Evolutionary conservation across 1,140 invertebrate species (phyloP).

Genomic region (Neuroterus valhalla): DNA sequence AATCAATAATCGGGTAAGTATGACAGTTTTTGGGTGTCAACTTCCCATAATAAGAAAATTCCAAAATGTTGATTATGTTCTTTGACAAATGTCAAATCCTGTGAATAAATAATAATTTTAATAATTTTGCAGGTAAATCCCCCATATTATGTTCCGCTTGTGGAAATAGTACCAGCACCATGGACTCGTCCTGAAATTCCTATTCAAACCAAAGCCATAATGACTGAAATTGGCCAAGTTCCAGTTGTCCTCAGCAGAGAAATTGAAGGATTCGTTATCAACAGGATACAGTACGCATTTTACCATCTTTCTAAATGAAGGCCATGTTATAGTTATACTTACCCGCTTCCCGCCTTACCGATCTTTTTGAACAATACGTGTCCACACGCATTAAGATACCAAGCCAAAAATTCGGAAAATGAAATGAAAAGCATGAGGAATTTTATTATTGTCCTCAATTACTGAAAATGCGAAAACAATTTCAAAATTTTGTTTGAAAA

Average conservation of each 20-base stretch:
- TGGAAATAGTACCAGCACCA: constrained; percentile 95
- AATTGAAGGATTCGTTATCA: constrained; percentile 94
- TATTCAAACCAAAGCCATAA: constrained; percentile 82
- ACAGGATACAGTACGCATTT: constrained; percentile 89
- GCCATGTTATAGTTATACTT: neutral
- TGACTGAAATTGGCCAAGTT: constrained; percentile 92
- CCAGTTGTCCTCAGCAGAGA: constrained; percentile 91
- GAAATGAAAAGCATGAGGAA: no score
- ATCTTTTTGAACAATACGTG: no score
- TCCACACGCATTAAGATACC: no score
- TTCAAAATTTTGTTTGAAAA: no score
- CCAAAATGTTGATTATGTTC: no score
- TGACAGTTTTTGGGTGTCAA: no score
- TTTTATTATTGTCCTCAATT: no score
- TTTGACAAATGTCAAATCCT: neutral
- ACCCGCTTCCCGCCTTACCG: no score
- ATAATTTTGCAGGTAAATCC: constrained; percentile 85
- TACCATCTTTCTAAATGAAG: constrained; percentile 25
- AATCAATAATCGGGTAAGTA: no score
- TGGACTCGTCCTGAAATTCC: constrained; percentile 87
- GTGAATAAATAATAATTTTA: constrained; percentile 7
- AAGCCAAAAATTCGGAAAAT: no score
- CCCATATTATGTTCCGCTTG: constrained; percentile 95
- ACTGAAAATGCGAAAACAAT: no score
- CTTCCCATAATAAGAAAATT: no score